Conservation (phyloP, 1,140 invertebrate genomes). For the Psilanteris sp. region DNA sequence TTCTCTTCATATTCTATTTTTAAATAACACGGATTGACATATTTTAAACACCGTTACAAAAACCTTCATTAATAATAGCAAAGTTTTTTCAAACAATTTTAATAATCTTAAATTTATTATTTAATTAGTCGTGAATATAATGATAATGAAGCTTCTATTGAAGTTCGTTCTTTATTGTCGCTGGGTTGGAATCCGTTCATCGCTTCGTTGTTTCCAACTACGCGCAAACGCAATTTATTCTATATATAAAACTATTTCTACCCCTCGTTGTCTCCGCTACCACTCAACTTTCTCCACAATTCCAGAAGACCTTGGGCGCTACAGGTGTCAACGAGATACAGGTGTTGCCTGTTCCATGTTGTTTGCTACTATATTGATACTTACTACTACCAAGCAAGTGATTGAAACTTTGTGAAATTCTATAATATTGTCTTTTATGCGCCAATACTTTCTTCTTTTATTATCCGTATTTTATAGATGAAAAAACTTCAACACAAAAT, state of each 20-base stretch:
- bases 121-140: constrained; percentile 41
- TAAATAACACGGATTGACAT: too few species aligned
- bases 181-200: constrained; percentile 21
- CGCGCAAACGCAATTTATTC: constrained; percentile 67
- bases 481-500: constrained; percentile 13
- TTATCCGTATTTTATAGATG: constrained; percentile 30
- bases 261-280: constrained; percentile 52
- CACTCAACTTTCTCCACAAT: constrained; percentile 53
- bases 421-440: constrained; percentile 50
- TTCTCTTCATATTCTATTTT: too few species aligned
- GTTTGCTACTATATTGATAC: constrained; percentile 27
- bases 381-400: constrained; percentile 10
- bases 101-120: constrained; percentile 20
- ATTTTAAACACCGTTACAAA: too few species aligned
- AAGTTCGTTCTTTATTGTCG: constrained; percentile 19
- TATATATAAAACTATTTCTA: constrained; percentile 64
- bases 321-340: constrained; percentile 77
- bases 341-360: constrained; percentile 65
- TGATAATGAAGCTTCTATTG: constrained; percentile 36
- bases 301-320: constrained; percentile 65
- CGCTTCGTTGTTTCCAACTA: constrained; percentile 18
- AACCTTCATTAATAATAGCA: too few species aligned
- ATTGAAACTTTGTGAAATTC: constrained; percentile 51
- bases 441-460: constrained; percentile 35
- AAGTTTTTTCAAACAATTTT: too few species aligned